Base-by-base conservation (phyloP, 2,888 invertebrate genomes). In the Pherbina coryleti region DNA sequence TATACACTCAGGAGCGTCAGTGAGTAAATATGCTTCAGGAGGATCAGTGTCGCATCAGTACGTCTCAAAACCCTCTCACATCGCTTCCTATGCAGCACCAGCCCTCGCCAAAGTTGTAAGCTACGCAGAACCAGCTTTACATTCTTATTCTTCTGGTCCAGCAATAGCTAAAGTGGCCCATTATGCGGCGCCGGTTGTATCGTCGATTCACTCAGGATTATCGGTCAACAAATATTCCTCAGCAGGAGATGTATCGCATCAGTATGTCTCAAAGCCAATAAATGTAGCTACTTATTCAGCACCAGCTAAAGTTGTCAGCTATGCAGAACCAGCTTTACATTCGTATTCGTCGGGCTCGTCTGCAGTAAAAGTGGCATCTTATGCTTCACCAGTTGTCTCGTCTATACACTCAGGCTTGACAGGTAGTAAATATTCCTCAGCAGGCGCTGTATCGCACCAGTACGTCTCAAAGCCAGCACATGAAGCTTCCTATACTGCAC, bases 191-290 rank as follows among this genome's bases (percentile, higher is more conserved):
- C 11, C 51, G 19, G 44, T 51, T n/a, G 17, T 53, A 17, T 17
- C 82, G 0, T 76, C 67, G 5, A 77, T 76, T 89, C 1, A 90
- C 88, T 82, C 25, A 25, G 72, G 66, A 66, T 11, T 28, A 31
- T 34, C 75, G 75, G 31, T 79, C 1, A 19, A n/a, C n/a, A 70
- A 75, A 19, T 75, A 79, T 49, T 55, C 28, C 11, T 44, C 74
- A 2, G 70, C 74, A 2, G 81, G 81, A 9, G 81, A 80, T 5
- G 28, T 80, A 37, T 80, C 84, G 1, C 81, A 84, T 53, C 83
- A 85, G 17, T 84, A 86, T 34, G 78, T 83, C 7, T 82, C 84
- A 2, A 81, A 82, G 28, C 82, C 83, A 14, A 34, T 60, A 1
- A 55, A 73, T 11, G 9, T 73, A 5, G 67, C 66, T 8, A 25